Conservation (phyloP, 2,888 invertebrate genomes). For the Oscheius sp. region DNA sequence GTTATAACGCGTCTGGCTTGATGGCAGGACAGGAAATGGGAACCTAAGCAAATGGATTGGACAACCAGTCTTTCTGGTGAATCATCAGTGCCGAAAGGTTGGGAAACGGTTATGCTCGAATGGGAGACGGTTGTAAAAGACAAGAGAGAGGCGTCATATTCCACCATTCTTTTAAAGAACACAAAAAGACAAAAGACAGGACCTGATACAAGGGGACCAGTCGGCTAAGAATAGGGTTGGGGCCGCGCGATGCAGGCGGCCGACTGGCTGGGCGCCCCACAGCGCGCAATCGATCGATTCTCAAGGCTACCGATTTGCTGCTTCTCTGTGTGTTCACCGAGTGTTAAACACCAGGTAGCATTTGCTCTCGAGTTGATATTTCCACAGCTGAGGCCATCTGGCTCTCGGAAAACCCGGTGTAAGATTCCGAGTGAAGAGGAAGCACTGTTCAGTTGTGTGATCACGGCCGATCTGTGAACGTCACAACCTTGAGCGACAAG, state of each 20-base stretch:
- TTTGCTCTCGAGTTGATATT: slow-evolving; percentile 4
- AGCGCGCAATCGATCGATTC: slow-evolving; percentile 31
- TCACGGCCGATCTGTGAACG: slow-evolving; percentile 15
- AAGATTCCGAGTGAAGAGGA: slow-evolving; percentile 24
- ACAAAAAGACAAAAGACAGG: slow-evolving; percentile 26
- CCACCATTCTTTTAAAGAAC: slow-evolving; percentile 6
- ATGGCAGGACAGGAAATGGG: background rate
- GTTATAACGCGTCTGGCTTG: no score
- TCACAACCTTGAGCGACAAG: slow-evolving; percentile 23
- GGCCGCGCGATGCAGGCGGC: slow-evolving; percentile 34
- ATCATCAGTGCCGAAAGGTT: background rate
- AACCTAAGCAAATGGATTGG: slow-evolving; percentile 21
- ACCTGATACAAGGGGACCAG: slow-evolving; percentile 32
- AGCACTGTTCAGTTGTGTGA: background rate
- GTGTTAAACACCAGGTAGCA: slow-evolving; percentile 28
- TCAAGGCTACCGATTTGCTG: slow-evolving; percentile 21
- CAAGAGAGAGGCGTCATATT: no score
- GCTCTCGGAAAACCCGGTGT: slow-evolving; percentile 17
- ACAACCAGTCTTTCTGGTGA: slow-evolving; percentile 22
- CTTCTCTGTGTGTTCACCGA: slow-evolving; percentile 8
- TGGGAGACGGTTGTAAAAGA: no score
- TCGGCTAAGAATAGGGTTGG: slow-evolving; percentile 39
- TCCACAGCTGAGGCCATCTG: background rate
- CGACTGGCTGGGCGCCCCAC: slow-evolving; percentile 33
- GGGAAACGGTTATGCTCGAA: no score